These are phyloP conservation scores for Crocuta crocuta DNA, from an alignment of 2,113 vertebrate species.

Conservation along the genomic window DNA sequence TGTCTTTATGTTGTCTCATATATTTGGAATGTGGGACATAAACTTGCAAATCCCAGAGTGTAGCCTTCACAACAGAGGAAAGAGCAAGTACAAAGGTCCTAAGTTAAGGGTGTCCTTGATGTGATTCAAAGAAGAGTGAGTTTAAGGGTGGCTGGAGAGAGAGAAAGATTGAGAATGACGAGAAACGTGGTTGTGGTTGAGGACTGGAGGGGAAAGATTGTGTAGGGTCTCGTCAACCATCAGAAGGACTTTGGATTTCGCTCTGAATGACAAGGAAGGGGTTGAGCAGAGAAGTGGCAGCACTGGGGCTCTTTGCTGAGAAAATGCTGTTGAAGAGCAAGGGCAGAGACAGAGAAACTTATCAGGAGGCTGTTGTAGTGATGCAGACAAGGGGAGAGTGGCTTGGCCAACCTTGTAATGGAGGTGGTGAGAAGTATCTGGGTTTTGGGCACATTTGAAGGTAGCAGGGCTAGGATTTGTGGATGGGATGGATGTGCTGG, in stretches of 20 bases:
- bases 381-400: neutral
- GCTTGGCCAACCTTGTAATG: neutral
- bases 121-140: neutral
- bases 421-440: neutral
- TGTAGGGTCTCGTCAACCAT: neutral
- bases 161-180: neutral
- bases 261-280: neutral
- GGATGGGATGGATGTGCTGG: neutral
- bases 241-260: constrained; percentile 15
- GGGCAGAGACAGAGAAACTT: neutral
- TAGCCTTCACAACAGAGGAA: neutral
- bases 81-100: neutral
- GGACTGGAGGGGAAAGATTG: neutral
- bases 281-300: neutral
- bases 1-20: neutral
- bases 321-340: neutral
- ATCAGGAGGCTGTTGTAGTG: neutral
- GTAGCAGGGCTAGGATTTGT: neutral
- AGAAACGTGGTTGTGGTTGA: neutral
- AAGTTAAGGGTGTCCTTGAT: neutral
- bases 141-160: neutral
- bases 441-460: neutral
- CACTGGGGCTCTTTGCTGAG: neutral
- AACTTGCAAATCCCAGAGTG: neutral
- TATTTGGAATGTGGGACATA: neutral